These are phyloP conservation scores for Cirrhinus molitorella DNA, from an alignment of 2,797 vertebrate species.

Conservation along the genomic window DNA sequence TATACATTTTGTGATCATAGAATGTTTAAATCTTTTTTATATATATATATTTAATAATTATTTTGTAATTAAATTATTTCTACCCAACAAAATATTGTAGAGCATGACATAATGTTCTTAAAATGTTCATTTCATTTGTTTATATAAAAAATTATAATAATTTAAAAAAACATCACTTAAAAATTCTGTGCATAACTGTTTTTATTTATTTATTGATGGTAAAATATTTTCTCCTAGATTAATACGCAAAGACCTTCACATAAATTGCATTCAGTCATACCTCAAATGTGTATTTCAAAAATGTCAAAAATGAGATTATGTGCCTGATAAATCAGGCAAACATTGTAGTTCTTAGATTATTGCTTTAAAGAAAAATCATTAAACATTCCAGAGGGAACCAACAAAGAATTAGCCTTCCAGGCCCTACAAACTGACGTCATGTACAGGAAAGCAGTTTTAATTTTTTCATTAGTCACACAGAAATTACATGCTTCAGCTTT, in stretches of 20 bases:
- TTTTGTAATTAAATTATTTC: background rate
- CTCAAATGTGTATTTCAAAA: background rate
- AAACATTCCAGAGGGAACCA: background rate
- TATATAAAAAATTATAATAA: background rate
- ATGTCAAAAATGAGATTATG: background rate
- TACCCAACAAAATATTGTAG: background rate
- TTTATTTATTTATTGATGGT: too few relatives aligned
- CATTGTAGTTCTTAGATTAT: background rate
- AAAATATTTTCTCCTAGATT: background rate
- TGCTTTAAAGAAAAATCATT: background rate
- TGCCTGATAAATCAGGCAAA: background rate
- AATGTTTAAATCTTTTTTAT: too few relatives aligned
- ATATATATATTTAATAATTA: background rate
- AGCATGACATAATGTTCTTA: background rate
- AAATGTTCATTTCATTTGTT: background rate
- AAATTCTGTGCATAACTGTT: background rate
- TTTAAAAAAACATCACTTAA: background rate
- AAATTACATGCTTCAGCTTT: background rate
- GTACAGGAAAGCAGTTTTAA: background rate
- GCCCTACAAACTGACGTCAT: background rate
- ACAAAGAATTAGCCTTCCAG: background rate
- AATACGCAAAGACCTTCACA: background rate
- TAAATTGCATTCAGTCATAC: background rate
- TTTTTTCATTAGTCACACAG: background rate
- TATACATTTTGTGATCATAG: too few relatives aligned